A percentile compares a stretch with the other conserved stretches of the same genome.
Evolutionary conservation across 2,797 vertebrate genomes (phyloP).

Genomic region (Eupleurogrammus muticus): DNA sequence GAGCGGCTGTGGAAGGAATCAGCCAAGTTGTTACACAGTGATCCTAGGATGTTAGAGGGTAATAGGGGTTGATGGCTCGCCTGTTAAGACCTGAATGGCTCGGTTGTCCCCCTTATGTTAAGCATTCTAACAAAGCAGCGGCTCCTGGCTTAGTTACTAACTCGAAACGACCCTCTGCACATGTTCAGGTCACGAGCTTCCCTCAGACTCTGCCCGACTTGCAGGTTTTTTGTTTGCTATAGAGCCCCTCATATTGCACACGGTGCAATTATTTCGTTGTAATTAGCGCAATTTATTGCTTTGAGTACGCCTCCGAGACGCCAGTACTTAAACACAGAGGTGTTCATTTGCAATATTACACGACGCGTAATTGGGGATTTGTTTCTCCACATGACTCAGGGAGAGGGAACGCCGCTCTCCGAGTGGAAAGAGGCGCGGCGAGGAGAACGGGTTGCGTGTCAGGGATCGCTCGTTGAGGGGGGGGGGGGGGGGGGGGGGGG

Average conservation of each 20-base stretch:
- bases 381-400: constrained; percentile 57
- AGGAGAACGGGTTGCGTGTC: constrained; percentile 40
- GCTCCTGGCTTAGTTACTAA: constrained; percentile 30
- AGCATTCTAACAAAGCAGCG: constrained; percentile 20
- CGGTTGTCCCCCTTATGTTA: constrained; percentile 31
- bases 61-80: constrained; percentile 58
- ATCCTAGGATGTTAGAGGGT: constrained; percentile 57
- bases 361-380: constrained; percentile 75
- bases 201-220: constrained; percentile 71
- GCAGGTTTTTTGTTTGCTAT: constrained; percentile 50
- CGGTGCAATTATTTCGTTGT: constrained; percentile 77
- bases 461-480: constrained; percentile 26
- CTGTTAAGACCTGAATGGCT: constrained; percentile 55
- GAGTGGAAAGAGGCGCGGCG: background rate
- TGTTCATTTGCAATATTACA: constrained; percentile 79
- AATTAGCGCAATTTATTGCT: constrained; percentile 81
- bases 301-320: constrained; percentile 72
- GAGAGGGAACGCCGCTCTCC: no score
- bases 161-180: constrained; percentile 29
- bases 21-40: constrained; percentile 46
- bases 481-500: constrained; percentile 19
- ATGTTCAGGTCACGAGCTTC: constrained; percentile 66
- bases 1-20: constrained; percentile 20
- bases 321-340: constrained; percentile 66
- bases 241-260: constrained; percentile 72